These are phyloP conservation scores for Crocallis elinguaria DNA, from an alignment of 2,888 invertebrate genomes.

Conservation along the genomic window DNA sequence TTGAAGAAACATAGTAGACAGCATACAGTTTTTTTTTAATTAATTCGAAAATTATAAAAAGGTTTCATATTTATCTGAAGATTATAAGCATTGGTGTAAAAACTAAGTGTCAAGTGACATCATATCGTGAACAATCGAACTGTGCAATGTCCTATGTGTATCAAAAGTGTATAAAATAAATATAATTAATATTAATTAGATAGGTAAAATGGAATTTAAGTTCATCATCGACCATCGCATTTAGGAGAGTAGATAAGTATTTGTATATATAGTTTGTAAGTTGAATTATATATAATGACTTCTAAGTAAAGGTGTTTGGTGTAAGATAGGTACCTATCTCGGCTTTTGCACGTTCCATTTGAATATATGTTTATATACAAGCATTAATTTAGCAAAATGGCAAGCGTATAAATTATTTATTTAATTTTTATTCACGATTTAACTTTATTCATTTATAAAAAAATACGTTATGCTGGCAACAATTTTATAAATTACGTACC, in stretches of 20 bases:
- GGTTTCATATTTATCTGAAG: background rate
- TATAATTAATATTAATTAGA: slow-evolving; percentile 64
- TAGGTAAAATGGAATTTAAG: slow-evolving; percentile 80
- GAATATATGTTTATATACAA: slow-evolving; percentile 81
- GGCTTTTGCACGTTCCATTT: slow-evolving; percentile 76
- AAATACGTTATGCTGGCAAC: too few species aligned
- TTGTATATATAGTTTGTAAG: slow-evolving; percentile 78
- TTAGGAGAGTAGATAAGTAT: slow-evolving; percentile 69
- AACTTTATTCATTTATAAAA: too few species aligned
- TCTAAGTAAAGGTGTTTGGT: slow-evolving; percentile 80
- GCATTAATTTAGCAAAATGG: slow-evolving; percentile 77
- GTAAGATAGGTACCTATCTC: slow-evolving; percentile 82
- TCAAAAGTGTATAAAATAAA: slow-evolving; percentile 73
- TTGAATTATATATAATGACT: slow-evolving; percentile 59
- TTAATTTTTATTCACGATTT: too few species aligned
- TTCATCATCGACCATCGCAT: slow-evolving; percentile 77
- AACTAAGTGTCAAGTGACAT: slow-evolving; percentile 51
- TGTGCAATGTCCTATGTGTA: slow-evolving; percentile 80
- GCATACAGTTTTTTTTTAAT: too few species aligned
- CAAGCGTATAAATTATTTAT: slow-evolving; percentile 60
- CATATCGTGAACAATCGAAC: slow-evolving; percentile 74
- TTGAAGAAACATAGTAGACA: too few species aligned
- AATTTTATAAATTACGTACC: too few species aligned
- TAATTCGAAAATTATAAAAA: background rate
- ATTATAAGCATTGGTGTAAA: slow-evolving; percentile 57